phyloP scores from a whole-genome alignment of 2,113 vertebrate genomes.

The Gasterosteus aculeatus region DNA sequence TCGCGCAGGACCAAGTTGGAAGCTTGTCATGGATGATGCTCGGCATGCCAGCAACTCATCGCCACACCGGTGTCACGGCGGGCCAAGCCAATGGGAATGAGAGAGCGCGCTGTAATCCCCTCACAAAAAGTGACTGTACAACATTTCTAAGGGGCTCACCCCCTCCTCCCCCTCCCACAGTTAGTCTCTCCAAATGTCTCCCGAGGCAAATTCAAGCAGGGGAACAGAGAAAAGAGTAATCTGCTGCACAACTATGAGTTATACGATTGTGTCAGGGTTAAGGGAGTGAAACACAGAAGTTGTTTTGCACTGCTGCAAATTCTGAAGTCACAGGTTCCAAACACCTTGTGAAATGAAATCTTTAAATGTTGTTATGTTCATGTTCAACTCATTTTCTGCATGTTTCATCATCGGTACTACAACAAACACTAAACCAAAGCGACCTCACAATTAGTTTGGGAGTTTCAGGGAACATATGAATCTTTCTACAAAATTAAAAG shows the following conservation, averaged over 20 bases:
- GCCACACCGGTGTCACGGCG: slow-evolving; percentile 82
- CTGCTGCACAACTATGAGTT: slow-evolving; percentile 2
- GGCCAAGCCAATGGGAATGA: slow-evolving; percentile 70
- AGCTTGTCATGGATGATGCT: slow-evolving; percentile 80
- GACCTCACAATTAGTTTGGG: neutral
- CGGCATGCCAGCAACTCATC: slow-evolving; percentile 85
- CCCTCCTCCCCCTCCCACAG: slow-evolving; percentile 33
- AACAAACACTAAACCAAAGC: neutral
- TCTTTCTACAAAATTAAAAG: neutral
- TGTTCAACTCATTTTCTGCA: neutral
- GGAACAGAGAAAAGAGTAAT: neutral
- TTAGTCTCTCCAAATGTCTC: slow-evolving; percentile 31
- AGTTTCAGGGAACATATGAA: neutral
- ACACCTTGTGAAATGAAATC: neutral
- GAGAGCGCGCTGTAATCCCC: slow-evolving; percentile 65
- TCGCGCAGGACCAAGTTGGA: slow-evolving; percentile 84
- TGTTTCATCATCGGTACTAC: neutral
- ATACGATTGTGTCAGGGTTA: neutral
- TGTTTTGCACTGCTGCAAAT: slow-evolving; percentile 5
- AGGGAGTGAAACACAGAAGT: neutral
- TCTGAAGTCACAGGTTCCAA: neutral
- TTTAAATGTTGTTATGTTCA: neutral
- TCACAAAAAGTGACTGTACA: slow-evolving; percentile 57
- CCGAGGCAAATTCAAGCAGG: slow-evolving; percentile 20
- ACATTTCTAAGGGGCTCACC: slow-evolving; percentile 53